Base-by-base conservation (phyloP, 1,140 invertebrate genomes). In the Calephelis virginiensis region DNA sequence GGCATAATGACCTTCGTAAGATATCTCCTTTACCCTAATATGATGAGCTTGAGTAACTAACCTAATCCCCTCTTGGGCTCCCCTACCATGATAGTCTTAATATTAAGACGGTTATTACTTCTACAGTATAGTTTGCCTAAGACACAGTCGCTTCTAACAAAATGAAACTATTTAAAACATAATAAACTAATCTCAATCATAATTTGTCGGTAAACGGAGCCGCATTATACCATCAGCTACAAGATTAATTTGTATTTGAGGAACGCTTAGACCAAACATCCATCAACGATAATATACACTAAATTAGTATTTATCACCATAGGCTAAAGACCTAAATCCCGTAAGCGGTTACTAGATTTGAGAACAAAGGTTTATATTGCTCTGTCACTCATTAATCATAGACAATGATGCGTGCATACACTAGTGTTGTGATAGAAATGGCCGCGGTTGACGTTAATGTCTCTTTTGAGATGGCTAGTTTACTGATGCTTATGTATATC, bases 121-220 rank as follows among this genome's bases (percentile, higher is more conserved):
- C 7, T 43, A 8, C 7, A 43, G 7, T 43, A 43, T 43, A 43
- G 40, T 43, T 43, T 43, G 6, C 0, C 8, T 43, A 43, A 43
- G 7, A 43, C 40, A 3, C 40, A 43, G 40, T 43, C 40, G 40
- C 40, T 43, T 7, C 1, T 5, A 43, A 43, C 40, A 50, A 14
- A 50, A 50, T 50, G 14, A 8, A 14, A 50, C 12, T n/a, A 50
- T 53, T 50, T 17, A 50, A 10, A 28, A 17, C 50, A 28, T 17
- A 53, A 28, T 53, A 53, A 53, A 53, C 50, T 14, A 17, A 53
- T 53, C 14, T 53, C 50, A 53, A 53, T 17, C 50, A 53, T 28
- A 37, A 53, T 53, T 53, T 53, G 50, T 53, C 17, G 14, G 50
- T 53, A 53, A 53, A 53, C 50, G 13, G 9, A 53, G 50, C 50